A percentile compares a stretch with the other conserved stretches of the same genome.
phyloP scores from a whole-genome alignment of 1,140 invertebrate genomes.

The Leptinotarsa texana region DNA sequence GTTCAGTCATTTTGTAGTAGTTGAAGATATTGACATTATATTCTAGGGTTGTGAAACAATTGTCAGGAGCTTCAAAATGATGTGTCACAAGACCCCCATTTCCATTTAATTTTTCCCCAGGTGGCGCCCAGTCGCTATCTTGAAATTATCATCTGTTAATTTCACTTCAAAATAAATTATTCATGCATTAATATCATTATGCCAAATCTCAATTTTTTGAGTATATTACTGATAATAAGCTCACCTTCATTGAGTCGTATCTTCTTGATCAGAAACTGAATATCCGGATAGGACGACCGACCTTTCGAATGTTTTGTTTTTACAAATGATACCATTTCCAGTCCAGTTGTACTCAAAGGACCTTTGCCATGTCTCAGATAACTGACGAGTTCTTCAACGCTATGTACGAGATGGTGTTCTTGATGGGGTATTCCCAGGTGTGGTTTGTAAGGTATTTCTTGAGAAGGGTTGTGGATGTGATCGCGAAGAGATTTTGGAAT shows the following conservation, averaged over 20 bases:
- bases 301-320: constrained; percentile 48
- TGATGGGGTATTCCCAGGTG: neutral
- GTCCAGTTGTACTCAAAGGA: constrained; percentile 53
- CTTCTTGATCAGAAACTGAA: constrained; percentile 54
- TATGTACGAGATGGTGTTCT: constrained; percentile 15
- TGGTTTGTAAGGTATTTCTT: neutral
- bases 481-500: neutral
- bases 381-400: constrained; percentile 38
- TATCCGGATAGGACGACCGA: constrained; percentile 59
- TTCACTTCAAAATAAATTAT: no score
- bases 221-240: neutral
- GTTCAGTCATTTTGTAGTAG: no score
- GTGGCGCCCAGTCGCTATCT: no score
- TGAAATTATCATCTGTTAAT: no score
- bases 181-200: no score
- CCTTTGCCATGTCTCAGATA: constrained; percentile 55
- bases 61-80: no score
- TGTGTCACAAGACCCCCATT: no score
- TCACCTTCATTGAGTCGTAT: constrained; percentile 14
- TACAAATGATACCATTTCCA: constrained; percentile 55
- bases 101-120: no score
- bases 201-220: no score
- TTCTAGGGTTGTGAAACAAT: no score
- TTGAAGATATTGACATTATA: no score
- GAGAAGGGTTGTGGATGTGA: neutral